A percentile compares a stretch with the other conserved stretches of the same genome.
phyloP scores from a whole-genome alignment of 92 coral and sea anemone species.

The Porites lobata region DNA sequence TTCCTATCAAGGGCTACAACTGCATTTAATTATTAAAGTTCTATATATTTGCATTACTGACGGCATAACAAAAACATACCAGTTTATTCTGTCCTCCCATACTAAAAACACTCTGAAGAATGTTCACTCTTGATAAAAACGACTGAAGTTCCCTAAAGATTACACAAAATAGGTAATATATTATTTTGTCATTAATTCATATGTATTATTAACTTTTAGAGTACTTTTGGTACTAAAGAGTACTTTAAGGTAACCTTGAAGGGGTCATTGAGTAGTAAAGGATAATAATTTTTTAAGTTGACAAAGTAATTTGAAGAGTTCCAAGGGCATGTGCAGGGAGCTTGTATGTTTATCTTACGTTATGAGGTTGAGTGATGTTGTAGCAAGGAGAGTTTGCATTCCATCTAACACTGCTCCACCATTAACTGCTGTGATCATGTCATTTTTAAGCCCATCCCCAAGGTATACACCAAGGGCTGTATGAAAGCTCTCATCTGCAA shows the following conservation, averaged over 20 bases:
- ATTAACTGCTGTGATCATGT: conserved; percentile 65
- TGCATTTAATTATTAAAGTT: too few species aligned
- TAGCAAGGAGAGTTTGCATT: conserved; percentile 72
- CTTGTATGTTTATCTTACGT: conserved; percentile 5
- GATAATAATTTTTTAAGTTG: neutral
- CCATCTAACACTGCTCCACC: conserved; percentile 75
- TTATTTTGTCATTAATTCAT: too few species aligned
- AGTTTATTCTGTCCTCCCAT: conserved; percentile 51
- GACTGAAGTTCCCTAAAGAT: conserved; percentile 68
- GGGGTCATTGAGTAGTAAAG: too few species aligned
- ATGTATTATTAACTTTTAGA: too few species aligned
- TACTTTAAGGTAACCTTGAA: too few species aligned
- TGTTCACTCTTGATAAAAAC: conserved; percentile 62
- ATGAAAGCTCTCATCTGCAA: conserved; percentile 60
- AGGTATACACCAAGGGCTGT: conserved; percentile 71
- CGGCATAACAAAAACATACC: conserved; percentile 40
- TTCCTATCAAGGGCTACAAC: neutral
- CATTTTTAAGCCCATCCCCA: conserved; percentile 80
- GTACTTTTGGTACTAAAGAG: too few species aligned
- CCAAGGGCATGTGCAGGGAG: too few species aligned
- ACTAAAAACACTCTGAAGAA: conserved; percentile 76
- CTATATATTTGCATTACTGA: too few species aligned
- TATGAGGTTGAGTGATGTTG: conserved; percentile 54
- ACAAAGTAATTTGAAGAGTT: neutral
- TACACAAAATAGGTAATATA: neutral